These are phyloP conservation scores for Ranitomeya variabilis DNA, from an alignment of 2,113 vertebrate genomes.

Conservation along the genomic window DNA sequence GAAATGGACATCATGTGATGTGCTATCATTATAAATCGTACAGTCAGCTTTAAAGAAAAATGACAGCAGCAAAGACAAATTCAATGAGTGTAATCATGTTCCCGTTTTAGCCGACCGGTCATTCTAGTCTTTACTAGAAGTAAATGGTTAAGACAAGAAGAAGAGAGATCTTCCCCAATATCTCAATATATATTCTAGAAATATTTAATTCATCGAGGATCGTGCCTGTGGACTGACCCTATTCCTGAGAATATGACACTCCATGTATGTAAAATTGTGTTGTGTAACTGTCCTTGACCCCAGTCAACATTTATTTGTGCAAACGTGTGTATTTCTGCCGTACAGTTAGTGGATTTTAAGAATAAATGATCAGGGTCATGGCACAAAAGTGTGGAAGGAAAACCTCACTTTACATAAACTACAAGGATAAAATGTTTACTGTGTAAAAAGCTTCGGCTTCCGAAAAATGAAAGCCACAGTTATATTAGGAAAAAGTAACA, in stretches of 20 bases:
- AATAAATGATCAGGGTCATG: slow-evolving; percentile 54
- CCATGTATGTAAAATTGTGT: slow-evolving; percentile 47
- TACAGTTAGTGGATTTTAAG: slow-evolving; percentile 41
- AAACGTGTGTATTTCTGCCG: slow-evolving; percentile 44
- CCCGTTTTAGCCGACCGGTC: not conserved
- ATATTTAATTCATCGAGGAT: slow-evolving; percentile 34
- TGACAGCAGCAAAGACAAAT: not conserved
- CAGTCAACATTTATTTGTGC: slow-evolving; percentile 59
- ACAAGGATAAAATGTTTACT: slow-evolving; percentile 17
- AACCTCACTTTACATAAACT: slow-evolving; percentile 52
- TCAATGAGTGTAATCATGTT: not conserved
- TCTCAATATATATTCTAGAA: slow-evolving; percentile 35
- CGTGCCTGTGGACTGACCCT: slow-evolving; percentile 38
- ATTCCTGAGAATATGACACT: slow-evolving; percentile 32
- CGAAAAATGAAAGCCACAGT: not conserved
- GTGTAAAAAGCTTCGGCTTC: slow-evolving; percentile 25
- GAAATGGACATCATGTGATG: not conserved
- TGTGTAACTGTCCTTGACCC: slow-evolving; percentile 53
- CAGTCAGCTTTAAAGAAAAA: not conserved
- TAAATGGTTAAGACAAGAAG: slow-evolving; percentile 36
- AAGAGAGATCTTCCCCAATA: slow-evolving; percentile 11
- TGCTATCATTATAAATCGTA: not conserved
- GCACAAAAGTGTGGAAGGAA: slow-evolving; percentile 38
- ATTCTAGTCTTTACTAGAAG: not conserved
- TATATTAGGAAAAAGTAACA: not conserved